A percentile compares a stretch with the other conserved stretches of the same genome.
Evolutionary conservation across 2,113 vertebrate species (phyloP).

Genomic region (Apteryx mantelli): DNA sequence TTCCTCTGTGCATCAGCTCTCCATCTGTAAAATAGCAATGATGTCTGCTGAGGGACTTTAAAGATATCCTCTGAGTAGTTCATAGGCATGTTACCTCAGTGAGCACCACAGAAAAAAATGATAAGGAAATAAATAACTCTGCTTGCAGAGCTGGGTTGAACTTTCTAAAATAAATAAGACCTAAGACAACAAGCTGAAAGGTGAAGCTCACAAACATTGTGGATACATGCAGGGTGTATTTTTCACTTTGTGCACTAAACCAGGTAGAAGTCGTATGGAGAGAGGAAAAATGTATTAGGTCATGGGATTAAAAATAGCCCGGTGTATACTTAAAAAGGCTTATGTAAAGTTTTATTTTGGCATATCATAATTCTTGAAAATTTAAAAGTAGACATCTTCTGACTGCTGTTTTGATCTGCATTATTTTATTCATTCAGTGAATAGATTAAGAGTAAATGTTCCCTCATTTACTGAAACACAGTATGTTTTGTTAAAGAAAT

Average conservation of each 20-base stretch:
- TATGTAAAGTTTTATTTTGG: not conserved
- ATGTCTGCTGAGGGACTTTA: not conserved
- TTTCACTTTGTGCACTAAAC: not conserved
- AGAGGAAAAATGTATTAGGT: not conserved
- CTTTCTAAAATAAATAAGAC: not conserved
- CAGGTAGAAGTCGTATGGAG: not conserved
- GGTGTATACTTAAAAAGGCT: not conserved
- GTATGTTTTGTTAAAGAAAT: not conserved
- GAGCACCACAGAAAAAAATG: not conserved
- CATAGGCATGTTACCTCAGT: not conserved
- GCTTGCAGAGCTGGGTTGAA: not conserved
- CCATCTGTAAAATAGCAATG: not conserved
- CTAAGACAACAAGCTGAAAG: not conserved
- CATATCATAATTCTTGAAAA: not conserved
- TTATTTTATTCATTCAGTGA: fast-evolving
- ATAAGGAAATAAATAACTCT: not conserved
- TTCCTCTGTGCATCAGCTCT: not conserved
- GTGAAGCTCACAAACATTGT: not conserved
- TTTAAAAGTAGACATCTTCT: not conserved
- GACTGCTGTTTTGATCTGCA: not conserved
- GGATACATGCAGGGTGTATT: not conserved
- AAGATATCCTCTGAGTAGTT: not conserved
- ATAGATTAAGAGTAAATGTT: not conserved
- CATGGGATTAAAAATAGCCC: not conserved
- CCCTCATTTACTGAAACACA: not conserved